Percentiles rank a stretch among this genome's conserved stretches.
These are phyloP conservation scores for Myrmecophaga tridactyla DNA, from an alignment of 2,113 vertebrate genomes.

Conservation along the genomic window DNA sequence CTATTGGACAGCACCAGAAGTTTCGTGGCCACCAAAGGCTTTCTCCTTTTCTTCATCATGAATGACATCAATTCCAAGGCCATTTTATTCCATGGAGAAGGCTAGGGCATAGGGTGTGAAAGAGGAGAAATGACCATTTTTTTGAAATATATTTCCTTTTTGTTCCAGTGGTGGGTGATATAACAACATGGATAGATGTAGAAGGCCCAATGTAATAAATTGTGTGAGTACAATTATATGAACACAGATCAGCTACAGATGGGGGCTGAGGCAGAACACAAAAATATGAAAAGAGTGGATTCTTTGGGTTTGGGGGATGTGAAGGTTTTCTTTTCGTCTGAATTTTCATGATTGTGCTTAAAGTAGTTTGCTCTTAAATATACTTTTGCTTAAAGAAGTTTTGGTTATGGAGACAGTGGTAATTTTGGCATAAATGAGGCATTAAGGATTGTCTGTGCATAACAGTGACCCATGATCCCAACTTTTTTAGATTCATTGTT, in stretches of 20 bases:
- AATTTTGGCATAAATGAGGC: background rate
- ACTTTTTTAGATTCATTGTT: background rate
- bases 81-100: background rate
- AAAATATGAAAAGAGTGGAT: background rate
- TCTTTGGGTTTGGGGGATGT: background rate
- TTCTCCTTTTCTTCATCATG: background rate
- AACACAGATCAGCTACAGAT: background rate
- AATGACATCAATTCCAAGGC: background rate
- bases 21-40: background rate
- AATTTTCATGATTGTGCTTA: background rate
- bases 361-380: background rate
- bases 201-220: background rate
- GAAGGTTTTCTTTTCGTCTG: background rate
- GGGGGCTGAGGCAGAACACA: background rate
- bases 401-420: background rate
- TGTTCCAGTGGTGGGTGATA: background rate
- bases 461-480: background rate
- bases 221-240: background rate
- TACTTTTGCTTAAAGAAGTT: background rate
- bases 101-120: background rate
- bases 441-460: background rate
- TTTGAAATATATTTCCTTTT: background rate
- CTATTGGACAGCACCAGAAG: background rate
- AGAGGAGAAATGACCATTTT: background rate
- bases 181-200: background rate